Percentiles rank a stretch among this genome's conserved stretches.
Conservation (phyloP, 2,888 invertebrate genomes). For the Tenthredo mesomela region DNA sequence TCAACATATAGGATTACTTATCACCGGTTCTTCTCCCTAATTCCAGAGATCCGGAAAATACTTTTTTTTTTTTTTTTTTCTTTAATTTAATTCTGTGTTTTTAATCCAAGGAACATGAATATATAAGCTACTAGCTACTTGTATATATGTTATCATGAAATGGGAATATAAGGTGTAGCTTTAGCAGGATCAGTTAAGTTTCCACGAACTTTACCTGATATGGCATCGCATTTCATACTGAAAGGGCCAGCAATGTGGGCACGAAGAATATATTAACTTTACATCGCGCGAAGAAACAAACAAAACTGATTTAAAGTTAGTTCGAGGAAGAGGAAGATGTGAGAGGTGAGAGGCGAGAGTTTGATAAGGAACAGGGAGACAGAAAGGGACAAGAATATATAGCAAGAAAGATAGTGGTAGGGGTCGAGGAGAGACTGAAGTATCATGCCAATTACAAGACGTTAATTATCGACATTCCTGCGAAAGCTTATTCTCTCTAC, state of each 20-base stretch:
- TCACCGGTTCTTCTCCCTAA: conserved; percentile 66
- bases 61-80: not conserved
- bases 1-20: conserved; percentile 67
- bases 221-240: not conserved
- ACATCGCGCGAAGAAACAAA: conserved; percentile 18
- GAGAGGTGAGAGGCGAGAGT: conserved; percentile 47
- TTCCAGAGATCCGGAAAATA: conserved; percentile 53
- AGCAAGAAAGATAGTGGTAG: not conserved
- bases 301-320: conserved; percentile 65
- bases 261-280: not conserved
- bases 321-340: conserved; percentile 55
- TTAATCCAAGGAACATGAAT: not conserved
- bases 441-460: conserved; percentile 59
- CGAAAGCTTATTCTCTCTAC: conserved; percentile 48
- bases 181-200: not conserved
- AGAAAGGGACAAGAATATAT: conserved; percentile 13
- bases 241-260: not conserved
- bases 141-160: not conserved
- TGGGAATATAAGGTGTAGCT: not conserved
- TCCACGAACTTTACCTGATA: not conserved
- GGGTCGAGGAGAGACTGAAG: conserved; percentile 27
- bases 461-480: conserved; percentile 54
- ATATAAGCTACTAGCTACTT: not conserved
- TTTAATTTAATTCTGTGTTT: not conserved
- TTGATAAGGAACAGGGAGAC: not conserved